Evolutionary conservation across 2,888 invertebrate genomes (phyloP).

Genomic region (Sepiola atlantica): DNA sequence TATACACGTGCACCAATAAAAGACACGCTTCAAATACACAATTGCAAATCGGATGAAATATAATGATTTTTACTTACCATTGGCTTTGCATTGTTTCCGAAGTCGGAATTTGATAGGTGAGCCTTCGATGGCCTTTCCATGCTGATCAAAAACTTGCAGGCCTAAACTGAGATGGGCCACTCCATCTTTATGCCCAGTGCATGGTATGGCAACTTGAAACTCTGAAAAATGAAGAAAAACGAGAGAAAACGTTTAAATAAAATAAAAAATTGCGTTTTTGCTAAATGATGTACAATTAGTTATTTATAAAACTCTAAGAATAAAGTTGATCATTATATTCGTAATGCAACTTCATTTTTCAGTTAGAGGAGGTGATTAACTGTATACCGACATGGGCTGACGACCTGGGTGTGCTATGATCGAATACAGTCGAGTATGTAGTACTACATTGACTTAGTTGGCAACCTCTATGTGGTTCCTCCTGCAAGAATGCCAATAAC

Average conservation of each 20-base stretch:
- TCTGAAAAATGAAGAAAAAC: slow-evolving; percentile 56
- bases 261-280: not conserved
- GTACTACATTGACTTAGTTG: no score
- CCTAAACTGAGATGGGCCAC: slow-evolving; percentile 69
- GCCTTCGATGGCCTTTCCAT: slow-evolving; percentile 62
- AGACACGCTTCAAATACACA: not conserved
- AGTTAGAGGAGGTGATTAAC: no score
- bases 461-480: no score
- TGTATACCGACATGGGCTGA: no score
- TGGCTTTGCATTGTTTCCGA: slow-evolving; percentile 69
- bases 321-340: no score
- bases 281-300: no score
- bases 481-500: no score
- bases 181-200: slow-evolving; percentile 69
- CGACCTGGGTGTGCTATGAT: no score
- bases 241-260: not conserved
- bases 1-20: no score
- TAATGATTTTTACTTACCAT: slow-evolving; percentile 61
- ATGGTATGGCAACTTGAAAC: slow-evolving; percentile 73
- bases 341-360: no score
- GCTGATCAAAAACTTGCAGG: slow-evolving; percentile 65
- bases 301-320: no score
- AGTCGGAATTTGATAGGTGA: slow-evolving; percentile 70
- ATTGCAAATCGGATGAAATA: not conserved
- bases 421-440: no score